A percentile compares a stretch with the other conserved stretches of the same genome.
These are phyloP conservation scores for Meriones psammophilus DNA, from an alignment of 2,797 vertebrate species.

Conservation along the genomic window DNA sequence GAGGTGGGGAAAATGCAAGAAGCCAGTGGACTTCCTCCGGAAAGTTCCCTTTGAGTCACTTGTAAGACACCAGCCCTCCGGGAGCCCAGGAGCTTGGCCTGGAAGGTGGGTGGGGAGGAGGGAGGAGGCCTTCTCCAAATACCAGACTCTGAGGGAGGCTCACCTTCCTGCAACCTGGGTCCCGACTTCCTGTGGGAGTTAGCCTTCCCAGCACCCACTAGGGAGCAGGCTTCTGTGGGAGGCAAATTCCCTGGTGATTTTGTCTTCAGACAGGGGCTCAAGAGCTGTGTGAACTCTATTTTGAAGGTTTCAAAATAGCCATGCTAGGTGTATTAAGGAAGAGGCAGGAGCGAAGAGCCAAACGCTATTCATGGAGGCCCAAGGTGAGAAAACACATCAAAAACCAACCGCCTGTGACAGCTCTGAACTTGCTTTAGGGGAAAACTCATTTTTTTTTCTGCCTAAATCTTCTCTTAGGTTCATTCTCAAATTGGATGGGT, in stretches of 20 bases:
- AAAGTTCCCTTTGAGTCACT: conserved; percentile 55
- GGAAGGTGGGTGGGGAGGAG: neutral
- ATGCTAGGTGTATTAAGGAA: neutral
- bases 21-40: conserved; percentile 26
- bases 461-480: neutral
- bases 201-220: neutral
- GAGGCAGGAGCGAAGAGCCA: neutral
- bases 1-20: neutral
- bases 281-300: neutral
- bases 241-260: neutral
- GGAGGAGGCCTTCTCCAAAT: neutral
- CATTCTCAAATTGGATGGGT: neutral
- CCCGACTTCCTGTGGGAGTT: neutral
- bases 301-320: conserved; percentile 39
- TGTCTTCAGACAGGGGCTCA: neutral
- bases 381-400: neutral
- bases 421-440: neutral
- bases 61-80: neutral
- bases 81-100: neutral
- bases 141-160: neutral
- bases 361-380: neutral
- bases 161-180: neutral
- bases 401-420: neutral
- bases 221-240: rapidly evolving
- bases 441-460: neutral